Conservation (phyloP, 2,113 vertebrate genomes). For the Pelodiscus sinensis region DNA sequence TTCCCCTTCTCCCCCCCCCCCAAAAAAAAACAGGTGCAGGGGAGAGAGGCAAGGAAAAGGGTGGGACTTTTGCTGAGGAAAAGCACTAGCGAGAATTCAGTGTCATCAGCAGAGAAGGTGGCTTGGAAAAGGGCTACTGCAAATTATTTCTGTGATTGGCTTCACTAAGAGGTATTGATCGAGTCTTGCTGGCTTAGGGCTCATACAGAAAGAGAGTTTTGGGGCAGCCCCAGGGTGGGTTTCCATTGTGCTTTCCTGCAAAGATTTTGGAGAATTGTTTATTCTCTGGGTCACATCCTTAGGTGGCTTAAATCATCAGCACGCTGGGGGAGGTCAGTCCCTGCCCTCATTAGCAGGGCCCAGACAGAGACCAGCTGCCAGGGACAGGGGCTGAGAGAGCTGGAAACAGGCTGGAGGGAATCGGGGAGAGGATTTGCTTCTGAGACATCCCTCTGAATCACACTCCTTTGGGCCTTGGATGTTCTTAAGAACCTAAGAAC, state of each 20-base stretch:
- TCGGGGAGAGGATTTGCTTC: too few relatives aligned
- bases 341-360: too few relatives aligned
- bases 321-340: too few relatives aligned
- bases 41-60: not conserved
- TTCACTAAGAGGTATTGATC: not conserved
- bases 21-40: not conserved
- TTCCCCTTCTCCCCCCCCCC: too few relatives aligned
- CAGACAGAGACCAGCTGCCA: too few relatives aligned
- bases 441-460: not conserved
- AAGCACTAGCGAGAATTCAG: not conserved
- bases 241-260: not conserved
- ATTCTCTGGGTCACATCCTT: not conserved
- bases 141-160: not conserved
- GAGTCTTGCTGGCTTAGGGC: not conserved
- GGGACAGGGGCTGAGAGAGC: too few relatives aligned
- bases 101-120: not conserved
- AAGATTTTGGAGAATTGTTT: not conserved
- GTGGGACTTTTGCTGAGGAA: not conserved
- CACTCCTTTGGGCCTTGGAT: not conserved
- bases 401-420: too few relatives aligned
- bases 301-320: not conserved
- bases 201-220: not conserved
- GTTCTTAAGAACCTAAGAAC: not conserved
- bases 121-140: not conserved
- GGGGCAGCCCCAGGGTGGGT: too few relatives aligned